These are phyloP conservation scores for Strigamia crassipes DNA, from an alignment of 2,888 invertebrate species.

Conservation along the genomic window DNA sequence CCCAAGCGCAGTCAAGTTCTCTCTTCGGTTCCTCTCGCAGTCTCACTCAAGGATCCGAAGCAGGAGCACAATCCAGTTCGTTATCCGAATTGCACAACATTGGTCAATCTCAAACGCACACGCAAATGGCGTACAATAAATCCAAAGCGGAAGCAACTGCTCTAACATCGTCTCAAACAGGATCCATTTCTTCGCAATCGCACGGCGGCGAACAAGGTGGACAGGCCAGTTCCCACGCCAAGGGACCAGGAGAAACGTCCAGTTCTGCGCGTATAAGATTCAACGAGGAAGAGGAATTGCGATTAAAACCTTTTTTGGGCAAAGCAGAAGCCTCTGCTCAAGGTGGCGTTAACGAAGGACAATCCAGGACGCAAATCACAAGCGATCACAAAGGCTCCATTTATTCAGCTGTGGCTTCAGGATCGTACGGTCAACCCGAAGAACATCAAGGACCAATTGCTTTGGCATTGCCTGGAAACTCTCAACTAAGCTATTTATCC, in stretches of 20 bases:
- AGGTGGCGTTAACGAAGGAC: conserved; percentile 43
- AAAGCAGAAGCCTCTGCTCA: conserved; percentile 35
- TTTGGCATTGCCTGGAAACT: conserved; percentile 26
- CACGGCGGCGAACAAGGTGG: conserved; percentile 43
- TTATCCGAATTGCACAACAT: conserved; percentile 23
- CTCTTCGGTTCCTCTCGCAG: conserved; percentile 27
- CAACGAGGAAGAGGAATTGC: background rate
- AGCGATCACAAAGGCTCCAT: conserved; percentile 5
- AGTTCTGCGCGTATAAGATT: conserved; percentile 44
- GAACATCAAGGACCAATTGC: conserved; percentile 33
- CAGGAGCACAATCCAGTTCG: conserved; percentile 41
- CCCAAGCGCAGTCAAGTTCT: conserved; percentile 46
- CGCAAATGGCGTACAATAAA: conserved; percentile 23
- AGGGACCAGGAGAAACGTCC: conserved; percentile 42
- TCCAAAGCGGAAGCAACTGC: conserved; percentile 44
- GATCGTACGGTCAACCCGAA: conserved; percentile 44
- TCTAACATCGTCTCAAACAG: conserved; percentile 3
- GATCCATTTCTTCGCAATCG: conserved; percentile 43
- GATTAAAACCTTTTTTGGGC: background rate
- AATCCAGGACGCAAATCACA: conserved; percentile 44
- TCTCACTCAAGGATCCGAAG: conserved; percentile 41
- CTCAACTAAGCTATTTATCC: background rate
- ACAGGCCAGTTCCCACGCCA: conserved; percentile 46
- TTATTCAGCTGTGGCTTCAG: conserved; percentile 39
- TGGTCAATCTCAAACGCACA: conserved; percentile 36